These are phyloP conservation scores for Drosophila tripunctata DNA, from an alignment of 2,888 invertebrate genomes.

Conservation along the genomic window DNA sequence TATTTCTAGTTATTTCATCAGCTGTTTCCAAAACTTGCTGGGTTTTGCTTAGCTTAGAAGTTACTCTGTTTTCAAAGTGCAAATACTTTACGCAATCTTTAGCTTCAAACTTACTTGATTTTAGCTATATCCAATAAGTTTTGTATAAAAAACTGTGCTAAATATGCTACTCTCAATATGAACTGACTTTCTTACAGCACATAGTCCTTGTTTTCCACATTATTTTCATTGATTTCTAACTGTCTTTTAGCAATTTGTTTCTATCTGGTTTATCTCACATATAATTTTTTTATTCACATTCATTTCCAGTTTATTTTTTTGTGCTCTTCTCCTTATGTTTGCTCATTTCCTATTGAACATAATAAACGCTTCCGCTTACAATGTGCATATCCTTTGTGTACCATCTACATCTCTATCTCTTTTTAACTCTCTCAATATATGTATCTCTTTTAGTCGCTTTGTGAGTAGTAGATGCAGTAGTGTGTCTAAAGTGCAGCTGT, in stretches of 20 bases:
- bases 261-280: neutral
- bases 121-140: neutral
- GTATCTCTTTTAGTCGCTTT: neutral
- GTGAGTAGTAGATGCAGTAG: neutral
- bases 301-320: neutral
- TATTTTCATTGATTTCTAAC: neutral
- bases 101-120: neutral
- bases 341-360: constrained; percentile 33
- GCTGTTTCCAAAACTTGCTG: constrained; percentile 2
- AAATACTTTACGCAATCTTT: too few relatives aligned
- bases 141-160: too few relatives aligned
- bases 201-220: neutral
- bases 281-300: constrained; percentile 4
- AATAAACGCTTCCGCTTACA: constrained; percentile 33
- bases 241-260: neutral
- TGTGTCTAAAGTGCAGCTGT: constrained; percentile 18
- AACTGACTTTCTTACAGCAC: neutral
- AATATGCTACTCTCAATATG: neutral
- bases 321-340: constrained; percentile 9
- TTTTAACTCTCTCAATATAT: neutral
- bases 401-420: neutral
- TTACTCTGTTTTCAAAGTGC: neutral
- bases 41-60: neutral
- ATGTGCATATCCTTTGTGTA: constrained; percentile 18
- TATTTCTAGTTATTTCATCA: neutral